These are phyloP conservation scores for Sesia bembeciformis DNA, from an alignment of 2,888 invertebrate species.

Conservation along the genomic window DNA sequence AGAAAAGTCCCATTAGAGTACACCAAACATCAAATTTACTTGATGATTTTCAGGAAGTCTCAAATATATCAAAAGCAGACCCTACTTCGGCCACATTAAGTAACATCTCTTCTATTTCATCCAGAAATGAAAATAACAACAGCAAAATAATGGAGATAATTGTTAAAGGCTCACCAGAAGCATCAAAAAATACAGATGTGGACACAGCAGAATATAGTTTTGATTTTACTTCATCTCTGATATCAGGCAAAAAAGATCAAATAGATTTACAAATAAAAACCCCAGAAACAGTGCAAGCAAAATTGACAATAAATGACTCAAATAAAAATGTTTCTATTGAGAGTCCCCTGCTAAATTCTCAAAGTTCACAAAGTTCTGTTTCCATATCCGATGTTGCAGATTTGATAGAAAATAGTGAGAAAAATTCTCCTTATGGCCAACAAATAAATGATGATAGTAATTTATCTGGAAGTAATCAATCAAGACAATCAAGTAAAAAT, in stretches of 20 bases:
- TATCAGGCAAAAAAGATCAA: slow-evolving; percentile 26
- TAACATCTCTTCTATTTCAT: slow-evolving; percentile 27
- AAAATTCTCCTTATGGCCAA: slow-evolving; percentile 29
- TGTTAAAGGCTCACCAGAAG: slow-evolving; percentile 22
- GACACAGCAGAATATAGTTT: slow-evolving; percentile 52
- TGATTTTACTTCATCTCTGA: slow-evolving; percentile 46
- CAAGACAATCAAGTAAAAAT: slow-evolving; percentile 21
- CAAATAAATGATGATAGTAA: slow-evolving; percentile 20
- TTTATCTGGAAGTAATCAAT: slow-evolving; percentile 14
- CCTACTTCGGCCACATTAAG: slow-evolving; percentile 25
- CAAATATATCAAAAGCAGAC: slow-evolving; percentile 5
- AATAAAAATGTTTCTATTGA: slow-evolving; percentile 24
- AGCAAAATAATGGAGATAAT: slow-evolving; percentile 14
- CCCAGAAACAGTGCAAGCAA: slow-evolving; percentile 14
- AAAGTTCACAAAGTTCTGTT: slow-evolving; percentile 50
- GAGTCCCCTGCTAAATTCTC: slow-evolving; percentile 40
- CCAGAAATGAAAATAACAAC: slow-evolving; percentile 21
- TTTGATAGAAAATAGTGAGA: slow-evolving; percentile 47
- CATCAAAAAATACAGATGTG: slow-evolving; percentile 32
- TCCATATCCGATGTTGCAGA: slow-evolving; percentile 65
- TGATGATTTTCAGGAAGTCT: background rate
- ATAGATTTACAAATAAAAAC: slow-evolving; percentile 14
- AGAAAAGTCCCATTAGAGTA: background rate
- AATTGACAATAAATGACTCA: slow-evolving; percentile 15
- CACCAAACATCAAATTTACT: background rate